phyloP scores from a whole-genome alignment of 2,888 invertebrate species.

The Rambutsinella grinnellia region DNA sequence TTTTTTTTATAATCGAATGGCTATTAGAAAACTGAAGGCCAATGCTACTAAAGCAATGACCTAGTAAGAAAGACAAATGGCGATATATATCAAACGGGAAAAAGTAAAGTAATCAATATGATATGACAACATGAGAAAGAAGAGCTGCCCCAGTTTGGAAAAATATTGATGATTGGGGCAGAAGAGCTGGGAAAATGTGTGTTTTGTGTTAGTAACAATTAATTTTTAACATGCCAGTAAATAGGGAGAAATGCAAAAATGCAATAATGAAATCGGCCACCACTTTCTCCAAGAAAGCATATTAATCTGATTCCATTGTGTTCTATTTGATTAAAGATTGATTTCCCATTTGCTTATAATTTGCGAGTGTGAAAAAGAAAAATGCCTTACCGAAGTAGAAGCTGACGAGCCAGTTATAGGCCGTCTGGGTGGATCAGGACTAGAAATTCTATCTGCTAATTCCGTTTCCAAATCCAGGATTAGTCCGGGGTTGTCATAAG shows the following conservation, averaged over 20 bases:
- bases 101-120: neutral
- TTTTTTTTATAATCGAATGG: no score
- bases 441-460: conserved; percentile 34
- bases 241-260: no score
- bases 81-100: neutral
- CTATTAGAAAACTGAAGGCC: neutral
- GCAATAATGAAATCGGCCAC: no score
- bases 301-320: no score
- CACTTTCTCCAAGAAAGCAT: no score
- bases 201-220: no score
- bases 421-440: conserved; percentile 35
- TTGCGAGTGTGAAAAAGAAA: neutral
- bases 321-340: no score
- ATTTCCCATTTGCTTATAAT: no score
- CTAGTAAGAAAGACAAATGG: neutral
- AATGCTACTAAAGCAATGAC: neutral
- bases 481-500: conserved; percentile 60
- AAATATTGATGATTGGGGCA: no score
- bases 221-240: no score
- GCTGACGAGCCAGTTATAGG: conserved; percentile 21
- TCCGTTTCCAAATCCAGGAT: conserved; percentile 56
- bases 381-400: conserved; percentile 31
- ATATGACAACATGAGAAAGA: no score
- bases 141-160: neutral
- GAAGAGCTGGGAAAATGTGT: no score